Evolutionary conservation across 1,140 invertebrate genomes (phyloP).

Genomic region (Diorhabda elongata): DNA sequence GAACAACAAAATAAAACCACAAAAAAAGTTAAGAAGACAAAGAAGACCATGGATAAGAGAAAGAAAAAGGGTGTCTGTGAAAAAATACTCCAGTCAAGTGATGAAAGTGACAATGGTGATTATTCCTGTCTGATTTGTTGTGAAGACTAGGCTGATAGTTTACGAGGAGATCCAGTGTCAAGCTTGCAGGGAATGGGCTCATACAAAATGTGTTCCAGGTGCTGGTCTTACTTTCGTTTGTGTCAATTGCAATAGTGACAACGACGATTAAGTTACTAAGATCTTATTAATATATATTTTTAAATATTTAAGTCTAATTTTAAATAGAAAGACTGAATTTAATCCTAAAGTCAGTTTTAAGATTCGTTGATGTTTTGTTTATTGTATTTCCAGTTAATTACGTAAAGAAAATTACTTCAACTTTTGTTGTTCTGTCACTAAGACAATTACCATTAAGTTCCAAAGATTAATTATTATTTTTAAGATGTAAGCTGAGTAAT

Average conservation of each 20-base stretch:
- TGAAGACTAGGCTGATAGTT: slow-evolving; percentile 30
- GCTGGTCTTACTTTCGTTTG: background rate
- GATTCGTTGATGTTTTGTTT: too few relatives aligned
- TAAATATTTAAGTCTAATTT: background rate
- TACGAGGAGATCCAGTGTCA: slow-evolving; percentile 32
- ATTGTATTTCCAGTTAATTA: too few relatives aligned
- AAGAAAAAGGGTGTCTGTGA: slow-evolving; percentile 20
- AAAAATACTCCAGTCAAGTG: slow-evolving; percentile 37
- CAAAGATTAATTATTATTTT: too few relatives aligned
- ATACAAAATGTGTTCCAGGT: slow-evolving; percentile 5
- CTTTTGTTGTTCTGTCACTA: too few relatives aligned
- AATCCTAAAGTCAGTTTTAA: background rate
- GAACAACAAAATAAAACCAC: slow-evolving; percentile 23
- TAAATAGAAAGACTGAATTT: slow-evolving; percentile 7
- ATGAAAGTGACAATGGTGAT: slow-evolving; percentile 32
- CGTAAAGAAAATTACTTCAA: too few relatives aligned
- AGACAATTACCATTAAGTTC: too few relatives aligned
- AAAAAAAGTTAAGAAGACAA: slow-evolving; percentile 35
- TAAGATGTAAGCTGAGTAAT: too few relatives aligned
- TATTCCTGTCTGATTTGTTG: slow-evolving; percentile 33
- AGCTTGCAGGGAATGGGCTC: slow-evolving; percentile 23
- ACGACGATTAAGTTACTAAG: background rate
- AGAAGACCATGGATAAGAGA: slow-evolving; percentile 26
- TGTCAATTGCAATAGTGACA: background rate
- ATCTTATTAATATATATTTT: background rate